A percentile compares a stretch with the other conserved stretches of the same genome.
phyloP scores from a whole-genome alignment of 64 coral and sea anemone species.

The Porites lutea region DNA sequence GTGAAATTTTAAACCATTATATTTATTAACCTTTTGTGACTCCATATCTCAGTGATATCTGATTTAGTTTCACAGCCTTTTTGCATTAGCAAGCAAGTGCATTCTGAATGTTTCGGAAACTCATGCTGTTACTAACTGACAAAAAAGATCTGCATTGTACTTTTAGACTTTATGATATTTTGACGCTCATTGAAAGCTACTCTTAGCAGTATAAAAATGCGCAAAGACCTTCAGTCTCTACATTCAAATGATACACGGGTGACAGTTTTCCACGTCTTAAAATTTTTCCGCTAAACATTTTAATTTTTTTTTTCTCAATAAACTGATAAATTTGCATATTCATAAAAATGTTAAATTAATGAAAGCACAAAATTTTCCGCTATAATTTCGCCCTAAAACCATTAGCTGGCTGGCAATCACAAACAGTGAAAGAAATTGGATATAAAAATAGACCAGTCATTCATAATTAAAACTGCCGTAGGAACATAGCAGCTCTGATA shows the following conservation, averaged over 20 bases:
- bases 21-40: background rate
- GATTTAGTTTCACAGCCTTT: background rate
- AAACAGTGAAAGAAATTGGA: background rate
- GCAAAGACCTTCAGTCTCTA: too few species aligned
- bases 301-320: too few species aligned
- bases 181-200: background rate
- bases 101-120: background rate
- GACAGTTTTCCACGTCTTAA: too few species aligned
- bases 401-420: background rate
- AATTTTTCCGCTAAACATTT: too few species aligned
- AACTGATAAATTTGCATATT: too few species aligned
- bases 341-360: too few species aligned
- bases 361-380: too few species aligned
- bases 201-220: too few species aligned
- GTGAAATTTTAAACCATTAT: constrained; percentile 16
- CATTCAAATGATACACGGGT: too few species aligned
- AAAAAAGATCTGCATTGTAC: background rate
- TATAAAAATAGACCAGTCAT: background rate
- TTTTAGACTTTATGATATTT: background rate
- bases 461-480: background rate
- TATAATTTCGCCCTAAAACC: background rate
- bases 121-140: background rate
- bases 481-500: background rate
- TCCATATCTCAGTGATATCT: background rate
- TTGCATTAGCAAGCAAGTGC: background rate